Evolutionary conservation across 2,888 invertebrate genomes (phyloP).

Genomic region (Cheilosia scutellata): DNA sequence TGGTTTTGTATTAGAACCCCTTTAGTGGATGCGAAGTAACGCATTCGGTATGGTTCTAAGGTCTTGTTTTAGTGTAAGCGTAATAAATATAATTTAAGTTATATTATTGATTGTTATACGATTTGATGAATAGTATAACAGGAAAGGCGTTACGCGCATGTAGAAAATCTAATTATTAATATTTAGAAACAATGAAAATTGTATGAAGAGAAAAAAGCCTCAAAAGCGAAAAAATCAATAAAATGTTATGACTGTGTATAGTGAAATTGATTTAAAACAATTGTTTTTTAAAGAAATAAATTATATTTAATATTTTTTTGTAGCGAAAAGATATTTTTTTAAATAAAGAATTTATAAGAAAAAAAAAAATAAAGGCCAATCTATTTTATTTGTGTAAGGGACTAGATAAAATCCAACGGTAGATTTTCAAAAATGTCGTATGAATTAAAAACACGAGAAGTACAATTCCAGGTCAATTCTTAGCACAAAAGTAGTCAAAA

Average conservation of each 20-base stretch:
- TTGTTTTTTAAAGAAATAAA: conserved; percentile 27
- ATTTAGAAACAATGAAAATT: conserved; percentile 5
- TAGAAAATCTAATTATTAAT: conserved; percentile 22
- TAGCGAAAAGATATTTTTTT: conserved; percentile 61
- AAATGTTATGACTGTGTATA: conserved; percentile 68
- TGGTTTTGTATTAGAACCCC: conserved; percentile 34
- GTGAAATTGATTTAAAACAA: conserved; percentile 50
- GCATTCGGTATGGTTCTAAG: conserved; percentile 67
- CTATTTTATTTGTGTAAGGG: not conserved
- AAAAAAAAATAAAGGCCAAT: not conserved
- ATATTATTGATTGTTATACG: conserved; percentile 52
- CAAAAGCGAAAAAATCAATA: conserved; percentile 13
- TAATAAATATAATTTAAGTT: conserved; percentile 50
- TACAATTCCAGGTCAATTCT: too few species aligned
- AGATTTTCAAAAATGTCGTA: too few species aligned
- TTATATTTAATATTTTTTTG: conserved; percentile 60
- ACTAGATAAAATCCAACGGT: not conserved
- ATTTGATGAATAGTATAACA: conserved; percentile 26
- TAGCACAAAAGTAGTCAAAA: too few species aligned
- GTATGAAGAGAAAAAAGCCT: not conserved
- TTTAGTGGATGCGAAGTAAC: conserved; percentile 30
- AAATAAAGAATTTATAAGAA: conserved; percentile 57
- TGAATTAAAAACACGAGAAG: too few species aligned
- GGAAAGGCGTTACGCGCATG: conserved; percentile 26
- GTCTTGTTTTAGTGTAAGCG: conserved; percentile 58